A percentile compares a stretch with the other conserved stretches of the same genome.
These are phyloP conservation scores for Patella pellucida DNA, from an alignment of 2,888 invertebrate species.

Conservation along the genomic window DNA sequence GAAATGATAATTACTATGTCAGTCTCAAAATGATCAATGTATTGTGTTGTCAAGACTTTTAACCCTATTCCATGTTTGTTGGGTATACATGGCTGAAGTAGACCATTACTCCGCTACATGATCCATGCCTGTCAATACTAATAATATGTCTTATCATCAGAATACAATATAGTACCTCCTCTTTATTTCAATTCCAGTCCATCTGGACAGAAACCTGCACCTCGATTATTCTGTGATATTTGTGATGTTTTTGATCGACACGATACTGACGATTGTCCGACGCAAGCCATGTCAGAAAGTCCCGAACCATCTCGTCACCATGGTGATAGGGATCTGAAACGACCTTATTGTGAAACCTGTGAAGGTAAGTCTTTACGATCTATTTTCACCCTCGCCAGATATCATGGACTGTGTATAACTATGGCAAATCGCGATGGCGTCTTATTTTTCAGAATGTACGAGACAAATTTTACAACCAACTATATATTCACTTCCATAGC, in stretches of 20 bases:
- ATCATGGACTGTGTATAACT: too few species aligned
- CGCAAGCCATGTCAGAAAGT: constrained; percentile 78
- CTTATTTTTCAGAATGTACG: neutral
- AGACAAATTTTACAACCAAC: neutral
- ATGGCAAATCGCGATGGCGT: neutral
- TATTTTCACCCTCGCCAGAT: neutral
- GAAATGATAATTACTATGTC: too few species aligned
- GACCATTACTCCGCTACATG: too few species aligned
- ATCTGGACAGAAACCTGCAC: constrained; percentile 73
- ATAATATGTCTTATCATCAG: too few species aligned
- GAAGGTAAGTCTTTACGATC: constrained; percentile 73
- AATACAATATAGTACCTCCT: too few species aligned
- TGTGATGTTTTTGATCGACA: constrained; percentile 97
- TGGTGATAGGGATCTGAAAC: constrained; percentile 65
- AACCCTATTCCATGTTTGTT: too few species aligned
- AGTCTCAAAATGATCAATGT: neutral
- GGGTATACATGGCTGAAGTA: too few species aligned
- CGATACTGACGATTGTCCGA: constrained; percentile 97
- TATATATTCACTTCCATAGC: neutral
- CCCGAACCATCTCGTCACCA: constrained; percentile 73
- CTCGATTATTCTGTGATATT: constrained; percentile 95
- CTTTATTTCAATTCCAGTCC: constrained; percentile 33
- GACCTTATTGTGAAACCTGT: constrained; percentile 91
- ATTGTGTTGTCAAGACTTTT: neutral
- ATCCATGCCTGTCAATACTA: too few species aligned